These are phyloP conservation scores for Calyptommatus sinebrachiatus DNA, from an alignment of 2,113 vertebrate species.

Conservation along the genomic window DNA sequence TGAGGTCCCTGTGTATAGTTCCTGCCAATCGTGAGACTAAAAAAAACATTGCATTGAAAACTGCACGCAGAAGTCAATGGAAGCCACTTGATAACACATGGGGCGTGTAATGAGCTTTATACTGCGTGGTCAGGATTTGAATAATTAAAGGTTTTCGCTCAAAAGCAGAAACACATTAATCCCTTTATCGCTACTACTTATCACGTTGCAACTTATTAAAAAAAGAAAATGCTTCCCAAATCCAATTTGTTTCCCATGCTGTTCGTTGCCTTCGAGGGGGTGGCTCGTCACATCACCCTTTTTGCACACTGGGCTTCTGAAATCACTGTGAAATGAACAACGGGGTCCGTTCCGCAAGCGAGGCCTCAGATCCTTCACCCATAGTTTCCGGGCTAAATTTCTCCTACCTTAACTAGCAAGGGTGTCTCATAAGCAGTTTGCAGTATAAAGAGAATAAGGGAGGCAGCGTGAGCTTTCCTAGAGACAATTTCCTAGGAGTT, in stretches of 20 bases:
- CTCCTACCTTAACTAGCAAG: no score
- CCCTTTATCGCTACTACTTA: neutral
- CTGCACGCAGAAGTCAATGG: neutral
- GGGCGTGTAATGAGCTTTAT: neutral
- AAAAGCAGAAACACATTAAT: neutral
- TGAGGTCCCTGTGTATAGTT: no score
- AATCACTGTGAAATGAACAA: neutral
- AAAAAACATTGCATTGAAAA: neutral
- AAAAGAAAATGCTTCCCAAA: neutral
- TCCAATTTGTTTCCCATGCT: conserved; percentile 3
- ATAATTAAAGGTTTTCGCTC: neutral
- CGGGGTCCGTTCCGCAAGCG: neutral
- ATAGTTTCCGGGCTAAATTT: neutral
- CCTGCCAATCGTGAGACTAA: no score
- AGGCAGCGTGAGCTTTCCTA: no score
- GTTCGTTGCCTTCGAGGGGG: neutral
- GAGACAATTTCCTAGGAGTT: no score
- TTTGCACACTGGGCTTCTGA: neutral
- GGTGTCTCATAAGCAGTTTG: no score
- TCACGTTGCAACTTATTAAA: neutral
- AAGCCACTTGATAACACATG: neutral
- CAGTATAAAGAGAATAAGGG: no score
- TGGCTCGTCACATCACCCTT: neutral
- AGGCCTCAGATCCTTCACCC: neutral
- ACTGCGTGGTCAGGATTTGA: neutral